phyloP scores from a whole-genome alignment of 2,888 invertebrate genomes.

The Callyntrura sp. region DNA sequence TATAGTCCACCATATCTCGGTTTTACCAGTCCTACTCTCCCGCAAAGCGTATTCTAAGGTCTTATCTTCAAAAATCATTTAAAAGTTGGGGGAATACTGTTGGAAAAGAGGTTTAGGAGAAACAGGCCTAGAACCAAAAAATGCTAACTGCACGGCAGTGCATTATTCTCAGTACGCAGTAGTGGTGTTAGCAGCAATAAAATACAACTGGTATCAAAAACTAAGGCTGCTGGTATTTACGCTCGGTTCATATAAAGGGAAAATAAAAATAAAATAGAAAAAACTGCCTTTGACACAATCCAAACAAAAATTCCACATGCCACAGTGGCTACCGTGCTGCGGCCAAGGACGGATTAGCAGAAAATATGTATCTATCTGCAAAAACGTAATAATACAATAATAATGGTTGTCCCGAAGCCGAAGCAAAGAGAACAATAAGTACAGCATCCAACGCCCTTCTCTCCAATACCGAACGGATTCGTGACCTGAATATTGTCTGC shows the following conservation, averaged over 20 bases:
- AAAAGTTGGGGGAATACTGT: too few relatives aligned
- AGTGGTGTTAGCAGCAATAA: neutral
- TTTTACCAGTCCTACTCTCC: too few relatives aligned
- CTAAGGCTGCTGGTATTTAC: neutral
- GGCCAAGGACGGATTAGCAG: conserved; percentile 12
- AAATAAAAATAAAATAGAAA: conserved; percentile 11
- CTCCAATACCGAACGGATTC: conserved; percentile 37
- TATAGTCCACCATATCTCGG: too few relatives aligned
- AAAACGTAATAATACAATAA: neutral
- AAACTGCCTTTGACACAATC: conserved; percentile 45
- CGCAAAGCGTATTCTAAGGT: too few relatives aligned
- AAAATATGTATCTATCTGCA: conserved; percentile 21
- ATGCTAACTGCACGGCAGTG: too few relatives aligned
- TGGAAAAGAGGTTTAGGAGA: too few relatives aligned
- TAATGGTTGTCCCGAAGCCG: neutral
- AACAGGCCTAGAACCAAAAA: too few relatives aligned
- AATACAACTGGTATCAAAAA: neutral
- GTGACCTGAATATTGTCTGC: conserved; percentile 65
- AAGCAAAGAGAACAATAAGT: neutral
- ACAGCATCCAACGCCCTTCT: conserved; percentile 13
- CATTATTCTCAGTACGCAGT: neutral
- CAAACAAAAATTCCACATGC: neutral
- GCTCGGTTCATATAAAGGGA: neutral
- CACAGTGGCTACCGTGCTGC: neutral
- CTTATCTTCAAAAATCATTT: too few relatives aligned